A percentile compares a stretch with the other conserved stretches of the same genome.
Evolutionary conservation across 1,140 invertebrate species (phyloP).

Genomic region (Drosophila equinoxialis): DNA sequence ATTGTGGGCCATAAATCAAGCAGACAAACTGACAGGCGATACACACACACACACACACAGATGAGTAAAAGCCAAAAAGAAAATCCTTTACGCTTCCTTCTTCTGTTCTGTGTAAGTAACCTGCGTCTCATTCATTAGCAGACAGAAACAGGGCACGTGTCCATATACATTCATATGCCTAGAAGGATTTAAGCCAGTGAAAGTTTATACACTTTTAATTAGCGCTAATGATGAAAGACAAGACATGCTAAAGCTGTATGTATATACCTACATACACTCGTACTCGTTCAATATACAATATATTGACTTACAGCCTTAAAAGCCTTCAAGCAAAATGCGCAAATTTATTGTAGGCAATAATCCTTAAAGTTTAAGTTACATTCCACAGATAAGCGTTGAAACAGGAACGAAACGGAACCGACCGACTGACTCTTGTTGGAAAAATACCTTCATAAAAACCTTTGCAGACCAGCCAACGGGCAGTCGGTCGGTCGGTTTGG

Average conservation of each 20-base stretch:
- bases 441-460: slow-evolving; percentile 69
- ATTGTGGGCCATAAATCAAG: slow-evolving; percentile 70
- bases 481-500: slow-evolving; percentile 17
- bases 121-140: slow-evolving; percentile 40
- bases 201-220: slow-evolving; percentile 81
- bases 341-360: slow-evolving; percentile 82
- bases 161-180: slow-evolving; percentile 17
- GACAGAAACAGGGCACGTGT: slow-evolving; percentile 58
- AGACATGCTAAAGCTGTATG: slow-evolving; percentile 6
- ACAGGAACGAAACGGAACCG: slow-evolving; percentile 44
- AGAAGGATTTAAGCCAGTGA: slow-evolving; percentile 49
- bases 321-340: slow-evolving; percentile 45
- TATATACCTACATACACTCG: background rate
- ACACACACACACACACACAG: slow-evolving; percentile 20
- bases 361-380: slow-evolving; percentile 82
- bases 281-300: background rate
- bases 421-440: slow-evolving; percentile 7
- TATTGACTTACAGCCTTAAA: slow-evolving; percentile 71
- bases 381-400: slow-evolving; percentile 75
- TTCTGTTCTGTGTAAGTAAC: background rate
- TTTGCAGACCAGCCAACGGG: slow-evolving; percentile 30
- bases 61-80: slow-evolving; percentile 15
- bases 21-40: slow-evolving; percentile 46
- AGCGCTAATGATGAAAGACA: slow-evolving; percentile 75
- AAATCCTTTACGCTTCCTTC: background rate